A percentile compares a stretch with the other conserved stretches of the same genome.
Conservation (phyloP, 2,888 invertebrate species). For the Anthoptus insignis region DNA sequence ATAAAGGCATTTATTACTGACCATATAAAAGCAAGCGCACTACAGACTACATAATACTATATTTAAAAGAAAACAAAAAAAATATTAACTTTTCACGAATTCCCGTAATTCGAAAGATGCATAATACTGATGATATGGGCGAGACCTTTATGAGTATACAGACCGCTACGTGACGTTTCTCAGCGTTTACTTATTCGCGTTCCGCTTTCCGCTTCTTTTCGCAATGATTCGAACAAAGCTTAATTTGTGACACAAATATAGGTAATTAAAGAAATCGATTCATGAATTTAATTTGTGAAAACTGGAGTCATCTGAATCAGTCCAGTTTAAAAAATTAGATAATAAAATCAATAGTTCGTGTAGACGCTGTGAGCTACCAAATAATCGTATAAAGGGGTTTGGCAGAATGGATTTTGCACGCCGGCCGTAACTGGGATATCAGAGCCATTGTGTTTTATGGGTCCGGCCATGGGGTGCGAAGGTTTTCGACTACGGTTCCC, state of each 20-base stretch:
- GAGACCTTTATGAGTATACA: not conserved
- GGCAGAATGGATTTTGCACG: slow-evolving; percentile 48
- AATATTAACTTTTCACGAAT: not conserved
- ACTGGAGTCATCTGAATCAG: too few species aligned
- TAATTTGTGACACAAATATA: not conserved
- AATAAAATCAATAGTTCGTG: slow-evolving; percentile 60
- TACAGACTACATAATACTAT: slow-evolving; percentile 33
- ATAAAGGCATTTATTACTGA: slow-evolving; percentile 31
- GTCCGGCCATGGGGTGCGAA: too few species aligned
- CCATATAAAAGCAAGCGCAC: slow-evolving; percentile 36
- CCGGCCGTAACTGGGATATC: slow-evolving; percentile 5
- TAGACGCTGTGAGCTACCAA: slow-evolving; percentile 75
- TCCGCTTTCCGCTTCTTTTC: slow-evolving; percentile 14
- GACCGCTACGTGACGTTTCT: too few species aligned
- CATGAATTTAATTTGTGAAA: too few species aligned
- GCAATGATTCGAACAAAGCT: slow-evolving; percentile 34
- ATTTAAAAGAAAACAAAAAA: slow-evolving; percentile 18
- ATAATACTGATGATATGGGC: not conserved
- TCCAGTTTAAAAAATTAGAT: too few species aligned
- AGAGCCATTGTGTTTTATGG: slow-evolving; percentile 46
- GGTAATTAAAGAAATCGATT: not conserved
- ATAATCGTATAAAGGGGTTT: slow-evolving; percentile 69
- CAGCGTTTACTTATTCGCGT: not conserved
- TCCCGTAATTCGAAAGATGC: not conserved
- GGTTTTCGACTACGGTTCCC: too few species aligned